Base-by-base conservation (phyloP, 2,797 vertebrate genomes). In the Anguilla obscura region DNA sequence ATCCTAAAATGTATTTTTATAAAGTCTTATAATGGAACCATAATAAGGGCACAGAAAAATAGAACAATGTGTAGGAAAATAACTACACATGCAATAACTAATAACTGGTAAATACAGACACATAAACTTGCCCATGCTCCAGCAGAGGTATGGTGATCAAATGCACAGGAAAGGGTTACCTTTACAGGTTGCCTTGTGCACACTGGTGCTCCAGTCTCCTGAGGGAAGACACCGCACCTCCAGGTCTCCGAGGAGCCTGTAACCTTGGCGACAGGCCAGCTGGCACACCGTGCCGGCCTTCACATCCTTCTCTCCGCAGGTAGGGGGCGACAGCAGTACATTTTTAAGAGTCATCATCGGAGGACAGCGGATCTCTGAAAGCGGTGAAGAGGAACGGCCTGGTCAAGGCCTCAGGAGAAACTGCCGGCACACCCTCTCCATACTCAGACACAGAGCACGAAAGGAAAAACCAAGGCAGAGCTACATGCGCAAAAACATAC, bases 201-300 rank as follows among this genome's bases (percentile, higher is more conserved):
- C 89, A 90, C 94, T 95, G 87, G 94, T 92, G 58, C 95, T 99
- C 98, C 98, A 99, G 93, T 95, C 97, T 69, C 98, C 98, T 54
- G 96, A 96, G 87, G 94, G 93, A 88, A 97, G 90, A 90, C 98
- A 99, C 90, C 93, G 96, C 8, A 97, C 92, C 89, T 97, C 96
- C 91, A 91, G 94, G 89, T 95, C 93, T 87, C 97, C 98, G 71
- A 94, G 96, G 88, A 99, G 96, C 88, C 93, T 27, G 91, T 98
- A 99, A 85, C 98, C 98, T 18, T 91, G 94, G 7, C 91, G 96
- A 94, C 98, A 99, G 91, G 93, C 94, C 88, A 99, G 92, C n/a
- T 95, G 94, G 91, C 98, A 99, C 36, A 92, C 18, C 0, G 94
- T 95, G 85, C 97, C 97, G 30, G 93, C 93, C 33, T 91, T 85